These are phyloP conservation scores for Drosophila mayaguana DNA, from an alignment of 2,888 invertebrate genomes.

Conservation along the genomic window DNA sequence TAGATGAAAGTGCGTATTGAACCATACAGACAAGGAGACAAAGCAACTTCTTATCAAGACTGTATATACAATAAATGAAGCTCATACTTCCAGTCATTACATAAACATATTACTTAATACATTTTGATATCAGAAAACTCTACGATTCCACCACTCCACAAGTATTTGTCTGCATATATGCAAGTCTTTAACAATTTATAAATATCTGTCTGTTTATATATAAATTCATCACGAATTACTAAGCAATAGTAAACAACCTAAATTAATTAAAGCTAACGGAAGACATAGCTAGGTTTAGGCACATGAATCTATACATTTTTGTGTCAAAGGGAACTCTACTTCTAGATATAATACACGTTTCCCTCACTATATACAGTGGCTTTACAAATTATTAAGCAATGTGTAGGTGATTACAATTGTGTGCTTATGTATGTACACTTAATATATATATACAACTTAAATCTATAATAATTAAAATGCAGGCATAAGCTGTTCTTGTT, in stretches of 20 bases:
- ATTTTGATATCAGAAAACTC: background rate
- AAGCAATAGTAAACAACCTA: too few relatives aligned
- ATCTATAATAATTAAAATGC: background rate
- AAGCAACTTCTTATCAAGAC: slow-evolving; percentile 7
- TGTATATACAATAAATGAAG: background rate
- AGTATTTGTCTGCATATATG: background rate
- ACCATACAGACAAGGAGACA: background rate
- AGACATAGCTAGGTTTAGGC: background rate
- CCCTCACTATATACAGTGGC: background rate
- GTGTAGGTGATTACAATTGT: slow-evolving; percentile 18
- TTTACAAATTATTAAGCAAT: slow-evolving; percentile 9
- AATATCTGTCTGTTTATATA: background rate
- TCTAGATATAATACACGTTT: background rate
- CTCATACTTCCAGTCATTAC: background rate
- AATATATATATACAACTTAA: background rate
- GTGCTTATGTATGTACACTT: slow-evolving; percentile 7
- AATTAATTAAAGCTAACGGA: too few relatives aligned
- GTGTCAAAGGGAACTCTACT: background rate
- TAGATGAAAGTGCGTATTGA: background rate
- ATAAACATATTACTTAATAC: background rate
- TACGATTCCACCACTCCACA: background rate
- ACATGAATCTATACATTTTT: background rate
- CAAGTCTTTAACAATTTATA: background rate
- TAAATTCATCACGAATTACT: background rate
- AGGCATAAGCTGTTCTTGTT: background rate